phyloP scores from a whole-genome alignment of 64 coral and sea anemone genomes.

The Montipora capricornis region DNA sequence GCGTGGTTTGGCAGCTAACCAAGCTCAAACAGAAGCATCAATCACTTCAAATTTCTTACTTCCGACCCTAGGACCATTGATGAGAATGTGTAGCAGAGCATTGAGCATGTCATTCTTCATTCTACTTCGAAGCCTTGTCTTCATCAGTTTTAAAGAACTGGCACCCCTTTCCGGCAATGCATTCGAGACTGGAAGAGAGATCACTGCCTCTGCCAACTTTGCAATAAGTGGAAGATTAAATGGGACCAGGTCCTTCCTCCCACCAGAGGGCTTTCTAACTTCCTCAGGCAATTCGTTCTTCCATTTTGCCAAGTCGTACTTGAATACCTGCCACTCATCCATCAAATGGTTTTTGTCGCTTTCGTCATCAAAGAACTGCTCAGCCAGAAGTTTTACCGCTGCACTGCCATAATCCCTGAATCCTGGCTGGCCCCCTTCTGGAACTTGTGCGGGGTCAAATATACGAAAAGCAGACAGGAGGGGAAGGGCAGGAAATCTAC shows the following conservation, averaged over 20 bases:
- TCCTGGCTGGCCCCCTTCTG: constrained; percentile 48
- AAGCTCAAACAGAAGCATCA: constrained; percentile 43
- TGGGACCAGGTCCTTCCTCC: constrained; percentile 9
- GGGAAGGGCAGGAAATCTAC: constrained; percentile 48
- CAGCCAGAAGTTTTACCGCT: constrained; percentile 13
- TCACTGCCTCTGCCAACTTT: constrained; percentile 36
- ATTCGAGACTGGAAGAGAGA: constrained; percentile 5
- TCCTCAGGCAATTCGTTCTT: constrained; percentile 49
- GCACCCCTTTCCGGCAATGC: constrained; percentile 50
- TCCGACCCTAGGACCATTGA: constrained; percentile 31
- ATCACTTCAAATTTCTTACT: constrained; percentile 52
- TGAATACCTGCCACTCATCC: constrained; percentile 58
- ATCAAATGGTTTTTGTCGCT: constrained; percentile 33
- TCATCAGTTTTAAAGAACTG: constrained; percentile 29
- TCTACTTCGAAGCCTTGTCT: constrained; percentile 27
- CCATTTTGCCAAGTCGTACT: constrained; percentile 50
- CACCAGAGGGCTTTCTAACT: constrained; percentile 44
- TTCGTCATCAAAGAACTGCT: constrained; percentile 42
- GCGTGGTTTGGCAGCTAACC: not conserved
- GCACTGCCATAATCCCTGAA: constrained; percentile 32
- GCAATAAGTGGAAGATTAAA: constrained; percentile 20
- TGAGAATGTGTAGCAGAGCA: constrained; percentile 22
- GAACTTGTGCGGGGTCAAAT: constrained; percentile 37
- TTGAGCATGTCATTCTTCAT: constrained; percentile 65
- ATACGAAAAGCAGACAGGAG: constrained; percentile 47